Evolutionary conservation across 2,797 vertebrate genomes (phyloP), one percentile per base, ranked within the genome.

Genomic region (Micropoecilia bifurca): DNA sequence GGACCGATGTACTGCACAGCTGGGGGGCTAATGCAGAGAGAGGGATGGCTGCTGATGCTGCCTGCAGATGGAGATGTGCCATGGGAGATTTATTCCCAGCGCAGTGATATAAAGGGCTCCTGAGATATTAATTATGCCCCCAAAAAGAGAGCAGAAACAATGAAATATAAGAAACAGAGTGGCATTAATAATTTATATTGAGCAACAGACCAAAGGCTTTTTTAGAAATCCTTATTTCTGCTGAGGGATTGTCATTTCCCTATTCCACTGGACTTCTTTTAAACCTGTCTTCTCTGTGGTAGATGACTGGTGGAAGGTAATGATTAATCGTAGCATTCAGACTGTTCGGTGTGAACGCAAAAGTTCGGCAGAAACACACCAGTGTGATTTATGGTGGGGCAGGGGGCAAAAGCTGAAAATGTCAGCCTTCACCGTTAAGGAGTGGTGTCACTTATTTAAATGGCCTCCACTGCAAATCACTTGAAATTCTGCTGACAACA

Each of bases 61-160:
- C 82, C 91, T 94, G 84, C 93, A 94, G 90, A 96, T 95, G 91
- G 92, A 92, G 93, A 96, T 91, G 94, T 96, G 96, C 92, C 93
- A 93, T 84, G 87, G 90, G 90, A 96, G 93, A 97, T 95, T 96
- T 94, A 96, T 96, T 88, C 90, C 85, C 93, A 92, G 94, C 92
- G 88, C 93, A 95, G 92, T 86, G 84, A 93, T 89, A 78, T 88
- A 77, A 6, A 71, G 84, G 85, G 93, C 93, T 94, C 92, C 86
- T 85, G 90, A 88, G 94, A 92, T 91, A 94, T 93, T 93, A 94
- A 95, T 94, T 94, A 95, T 83, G 80, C 84, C 87, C 47, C 77
- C 78, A 80, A 87, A 82, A 71, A 61, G 82, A 72, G 22, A 45
- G 33, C 48, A 86, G 80, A 85, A 87, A 75, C 74, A 85, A 83